Percentiles rank a stretch among this genome's conserved stretches.
These are phyloP conservation scores for Agonum fuliginosum DNA, from an alignment of 2,888 invertebrate species.

Conservation along the genomic window DNA sequence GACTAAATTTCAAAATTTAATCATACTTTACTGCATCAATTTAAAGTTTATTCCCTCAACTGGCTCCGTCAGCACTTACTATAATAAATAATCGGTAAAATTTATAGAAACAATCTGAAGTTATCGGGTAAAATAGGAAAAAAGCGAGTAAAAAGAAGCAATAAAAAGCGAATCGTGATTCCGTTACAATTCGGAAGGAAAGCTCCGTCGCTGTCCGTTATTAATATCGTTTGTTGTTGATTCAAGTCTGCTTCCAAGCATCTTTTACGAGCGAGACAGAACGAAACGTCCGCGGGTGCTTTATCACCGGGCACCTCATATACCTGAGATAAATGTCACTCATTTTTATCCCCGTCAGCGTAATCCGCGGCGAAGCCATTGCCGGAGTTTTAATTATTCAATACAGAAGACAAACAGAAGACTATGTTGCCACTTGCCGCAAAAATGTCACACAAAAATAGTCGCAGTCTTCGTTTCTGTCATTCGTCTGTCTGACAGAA, in stretches of 20 bases:
- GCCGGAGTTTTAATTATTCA: conserved; percentile 51
- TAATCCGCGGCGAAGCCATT: conserved; percentile 32
- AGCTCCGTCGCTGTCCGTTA: conserved; percentile 43
- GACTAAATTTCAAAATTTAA: no score
- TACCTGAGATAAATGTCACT: conserved; percentile 55
- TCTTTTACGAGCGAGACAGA: conserved; percentile 43
- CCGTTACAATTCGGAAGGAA: conserved; percentile 22
- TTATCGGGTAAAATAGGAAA: conserved; percentile 23
- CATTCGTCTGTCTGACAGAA: no score
- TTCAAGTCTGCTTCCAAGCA: conserved; percentile 49
- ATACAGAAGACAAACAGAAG: conserved; percentile 22
- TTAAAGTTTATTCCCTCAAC: background rate
- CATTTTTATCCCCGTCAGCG: conserved; percentile 52
- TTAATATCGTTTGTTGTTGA: conserved; percentile 55
- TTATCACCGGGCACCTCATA: conserved; percentile 51
- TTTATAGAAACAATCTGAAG: conserved; percentile 38
- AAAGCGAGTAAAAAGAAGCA: conserved; percentile 27
- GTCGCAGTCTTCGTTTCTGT: no score
- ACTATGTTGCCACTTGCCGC: background rate
- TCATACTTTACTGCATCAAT: conserved; percentile 9
- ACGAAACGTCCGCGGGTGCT: conserved; percentile 41
- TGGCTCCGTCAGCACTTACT: conserved; percentile 19
- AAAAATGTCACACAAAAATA: no score
- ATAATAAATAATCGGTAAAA: conserved; percentile 42
- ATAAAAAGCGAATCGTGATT: conserved; percentile 36